Evolutionary conservation across 2,888 invertebrate genomes (phyloP).

Genomic region (Branchellion lobata): DNA sequence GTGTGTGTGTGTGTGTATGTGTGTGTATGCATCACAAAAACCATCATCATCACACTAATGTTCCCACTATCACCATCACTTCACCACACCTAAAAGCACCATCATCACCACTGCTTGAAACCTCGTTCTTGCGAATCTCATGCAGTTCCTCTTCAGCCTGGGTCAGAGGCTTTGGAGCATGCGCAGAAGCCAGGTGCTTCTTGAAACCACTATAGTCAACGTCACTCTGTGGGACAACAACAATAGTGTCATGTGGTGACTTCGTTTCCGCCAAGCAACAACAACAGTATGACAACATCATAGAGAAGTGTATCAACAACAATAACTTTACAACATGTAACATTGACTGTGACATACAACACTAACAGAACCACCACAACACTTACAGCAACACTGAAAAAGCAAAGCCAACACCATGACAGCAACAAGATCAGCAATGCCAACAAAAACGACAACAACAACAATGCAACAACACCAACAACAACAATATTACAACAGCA

Average conservation of each 20-base stretch:
- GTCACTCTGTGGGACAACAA: constrained; percentile 69
- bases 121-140: constrained; percentile 61
- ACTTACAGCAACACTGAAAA: not conserved
- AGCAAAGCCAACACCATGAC: not conserved
- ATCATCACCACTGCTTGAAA: constrained; percentile 44
- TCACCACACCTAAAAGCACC: not conserved
- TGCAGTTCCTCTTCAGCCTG: constrained; percentile 67
- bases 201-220: constrained; percentile 78
- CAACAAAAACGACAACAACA: not conserved
- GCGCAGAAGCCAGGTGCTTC: constrained; percentile 74
- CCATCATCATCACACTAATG: not conserved
- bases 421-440: too few relatives aligned
- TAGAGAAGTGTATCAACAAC: not conserved
- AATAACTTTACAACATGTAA: too few relatives aligned
- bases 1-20: constrained; percentile 37
- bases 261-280: constrained; percentile 35
- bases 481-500: constrained; percentile 20
- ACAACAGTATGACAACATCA: not conserved
- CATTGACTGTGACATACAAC: too few relatives aligned
- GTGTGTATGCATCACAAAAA: constrained; percentile 47
- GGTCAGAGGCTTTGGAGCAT: constrained; percentile 86
- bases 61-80: not conserved
- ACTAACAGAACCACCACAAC: not conserved
- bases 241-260: too few relatives aligned
- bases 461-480: too few relatives aligned